Evolutionary conservation across 1,140 invertebrate species (phyloP).

Genomic region (Venturia canescens): DNA sequence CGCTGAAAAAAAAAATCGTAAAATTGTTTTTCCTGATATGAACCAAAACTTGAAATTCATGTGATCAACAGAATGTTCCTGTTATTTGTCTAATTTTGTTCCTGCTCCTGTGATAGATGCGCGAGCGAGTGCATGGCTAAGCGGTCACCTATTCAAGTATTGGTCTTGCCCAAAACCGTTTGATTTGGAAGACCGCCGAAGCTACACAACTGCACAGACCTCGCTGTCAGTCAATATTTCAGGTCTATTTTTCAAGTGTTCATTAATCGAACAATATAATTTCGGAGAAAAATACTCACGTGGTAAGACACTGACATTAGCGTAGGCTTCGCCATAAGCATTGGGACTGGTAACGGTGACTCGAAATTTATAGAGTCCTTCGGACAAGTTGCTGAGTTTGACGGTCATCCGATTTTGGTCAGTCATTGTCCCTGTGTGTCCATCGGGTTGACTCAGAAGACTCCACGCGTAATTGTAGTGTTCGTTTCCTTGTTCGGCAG

Average conservation of each 20-base stretch:
- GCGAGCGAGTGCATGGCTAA: too few species aligned
- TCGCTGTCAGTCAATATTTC: too few species aligned
- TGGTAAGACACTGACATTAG: constrained; percentile 94
- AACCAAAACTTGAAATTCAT: too few species aligned
- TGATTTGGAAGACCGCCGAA: too few species aligned
- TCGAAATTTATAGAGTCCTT: constrained; percentile 93
- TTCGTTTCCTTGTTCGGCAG: constrained; percentile 83
- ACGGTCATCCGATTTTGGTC: constrained; percentile 90
- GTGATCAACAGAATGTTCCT: too few species aligned
- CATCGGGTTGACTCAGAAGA: constrained; percentile 88
- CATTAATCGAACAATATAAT: background rate
- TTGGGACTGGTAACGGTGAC: constrained; percentile 86
- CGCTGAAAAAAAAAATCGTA: constrained; percentile 74
- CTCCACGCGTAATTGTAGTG: constrained; percentile 95
- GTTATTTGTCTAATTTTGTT: background rate
- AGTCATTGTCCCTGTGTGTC: constrained; percentile 87
- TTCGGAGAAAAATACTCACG: constrained; percentile 76
- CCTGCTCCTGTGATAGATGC: too few species aligned
- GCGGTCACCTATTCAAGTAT: too few species aligned
- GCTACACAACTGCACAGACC: too few species aligned
- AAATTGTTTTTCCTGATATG: background rate
- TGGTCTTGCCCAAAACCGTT: too few species aligned
- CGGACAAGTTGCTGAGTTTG: constrained; percentile 86
- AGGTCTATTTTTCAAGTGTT: background rate
- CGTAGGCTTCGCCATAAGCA: constrained; percentile 89